phyloP scores from a whole-genome alignment of 2,888 invertebrate species.

The Brachypterus glaber region DNA sequence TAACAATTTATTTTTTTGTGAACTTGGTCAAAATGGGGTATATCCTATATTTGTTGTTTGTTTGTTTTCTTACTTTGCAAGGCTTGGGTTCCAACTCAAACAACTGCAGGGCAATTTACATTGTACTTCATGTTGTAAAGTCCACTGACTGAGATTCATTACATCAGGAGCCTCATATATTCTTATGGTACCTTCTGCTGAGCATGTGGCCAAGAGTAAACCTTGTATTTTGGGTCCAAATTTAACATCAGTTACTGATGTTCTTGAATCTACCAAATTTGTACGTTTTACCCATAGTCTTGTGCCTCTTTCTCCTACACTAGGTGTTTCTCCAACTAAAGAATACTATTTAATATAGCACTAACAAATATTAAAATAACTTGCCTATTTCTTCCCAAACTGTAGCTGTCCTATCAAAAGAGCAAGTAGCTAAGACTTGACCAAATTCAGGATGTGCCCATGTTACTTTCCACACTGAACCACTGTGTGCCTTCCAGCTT shows the following conservation, averaged over 20 bases:
- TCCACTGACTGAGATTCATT: conserved; percentile 97
- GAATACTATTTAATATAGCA: too few relatives aligned
- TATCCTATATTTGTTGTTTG: too few relatives aligned
- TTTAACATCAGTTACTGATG: conserved; percentile 95
- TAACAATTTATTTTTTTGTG: too few relatives aligned
- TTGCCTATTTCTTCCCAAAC: conserved; percentile 96
- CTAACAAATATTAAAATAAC: too few relatives aligned
- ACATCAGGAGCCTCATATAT: conserved; percentile 97
- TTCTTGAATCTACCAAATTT: conserved; percentile 90
- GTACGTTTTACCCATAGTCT: conserved; percentile 87
- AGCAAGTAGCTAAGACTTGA: conserved; percentile 95
- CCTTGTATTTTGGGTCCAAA: conserved; percentile 95
- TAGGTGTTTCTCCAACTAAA: conserved; percentile 65
- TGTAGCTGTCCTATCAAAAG: conserved; percentile 93
- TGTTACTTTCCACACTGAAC: conserved; percentile 95
- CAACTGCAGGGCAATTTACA: conserved; percentile 90
- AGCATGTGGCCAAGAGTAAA: conserved; percentile 84
- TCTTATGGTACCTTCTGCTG: conserved; percentile 83
- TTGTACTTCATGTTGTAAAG: conserved; percentile 86
- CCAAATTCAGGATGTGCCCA: conserved; percentile 99
- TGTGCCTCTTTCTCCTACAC: conserved; percentile 63
- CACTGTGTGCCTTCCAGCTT: conserved; percentile 95
- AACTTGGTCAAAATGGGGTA: too few relatives aligned
- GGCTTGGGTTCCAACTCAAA: conserved; percentile 90
- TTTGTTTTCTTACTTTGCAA: conserved; percentile 57